Conservation (phyloP, 2,888 invertebrate genomes). For the Syritta pipiens region DNA sequence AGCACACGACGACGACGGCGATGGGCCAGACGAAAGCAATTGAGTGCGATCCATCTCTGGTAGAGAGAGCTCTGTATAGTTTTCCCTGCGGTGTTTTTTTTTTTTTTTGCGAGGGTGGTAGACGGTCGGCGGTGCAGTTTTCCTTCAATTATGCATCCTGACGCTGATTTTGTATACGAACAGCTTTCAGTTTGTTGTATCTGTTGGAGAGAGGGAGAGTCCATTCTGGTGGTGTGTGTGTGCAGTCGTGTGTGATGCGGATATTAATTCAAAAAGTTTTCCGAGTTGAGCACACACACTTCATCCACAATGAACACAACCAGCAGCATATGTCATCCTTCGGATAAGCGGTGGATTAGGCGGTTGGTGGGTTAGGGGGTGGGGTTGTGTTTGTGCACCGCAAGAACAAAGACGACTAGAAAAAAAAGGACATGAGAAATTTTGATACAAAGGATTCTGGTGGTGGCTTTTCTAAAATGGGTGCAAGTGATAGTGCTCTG, state of each 20-base stretch:
- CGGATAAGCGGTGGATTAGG: neutral
- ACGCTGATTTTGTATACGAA: slow-evolving; percentile 7
- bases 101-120: too few relatives aligned
- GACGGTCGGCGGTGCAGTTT: slow-evolving; percentile 29
- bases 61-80: slow-evolving; percentile 23
- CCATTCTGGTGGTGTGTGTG: slow-evolving; percentile 25
- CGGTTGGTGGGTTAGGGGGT: too few relatives aligned
- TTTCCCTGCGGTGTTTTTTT: slow-evolving; percentile 24
- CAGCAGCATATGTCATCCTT: slow-evolving; percentile 28
- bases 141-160: slow-evolving; percentile 35
- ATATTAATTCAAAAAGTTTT: slow-evolving; percentile 51
- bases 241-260: slow-evolving; percentile 49
- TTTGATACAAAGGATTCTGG: slow-evolving; percentile 8
- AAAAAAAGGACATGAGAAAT: slow-evolving; percentile 19
- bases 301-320: neutral
- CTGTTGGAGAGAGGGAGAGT: slow-evolving; percentile 9
- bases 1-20: neutral
- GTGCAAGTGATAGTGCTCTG: slow-evolving; percentile 40
- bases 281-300: neutral
- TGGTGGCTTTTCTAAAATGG: slow-evolving; percentile 48
- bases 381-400: too few relatives aligned
- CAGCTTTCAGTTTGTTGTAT: slow-evolving; percentile 20
- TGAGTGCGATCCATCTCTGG: slow-evolving; percentile 48
- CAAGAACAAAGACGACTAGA: slow-evolving; percentile 9
- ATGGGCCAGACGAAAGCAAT: slow-evolving; percentile 50